Evolutionary conservation across 2,797 vertebrate genomes (phyloP).

Genomic region (Karalla daura): DNA sequence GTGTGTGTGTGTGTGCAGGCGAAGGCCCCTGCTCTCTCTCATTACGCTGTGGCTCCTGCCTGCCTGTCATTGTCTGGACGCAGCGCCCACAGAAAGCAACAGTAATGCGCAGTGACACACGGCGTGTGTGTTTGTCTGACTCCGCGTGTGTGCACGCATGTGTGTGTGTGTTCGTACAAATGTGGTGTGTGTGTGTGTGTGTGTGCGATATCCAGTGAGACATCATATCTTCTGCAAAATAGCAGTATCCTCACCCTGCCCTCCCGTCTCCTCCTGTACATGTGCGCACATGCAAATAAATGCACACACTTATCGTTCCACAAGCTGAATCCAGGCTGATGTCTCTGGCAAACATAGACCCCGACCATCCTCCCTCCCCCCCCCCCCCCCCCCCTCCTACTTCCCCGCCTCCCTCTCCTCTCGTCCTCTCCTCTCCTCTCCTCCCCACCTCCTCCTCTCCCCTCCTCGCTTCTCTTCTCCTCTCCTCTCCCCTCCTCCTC

Average conservation of each 20-base stretch:
- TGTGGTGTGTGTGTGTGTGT: slow-evolving; percentile 36
- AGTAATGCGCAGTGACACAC: slow-evolving; percentile 82
- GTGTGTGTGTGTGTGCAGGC: slow-evolving; percentile 48
- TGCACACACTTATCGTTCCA: slow-evolving; percentile 52
- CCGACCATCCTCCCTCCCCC: neutral
- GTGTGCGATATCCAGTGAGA: slow-evolving; percentile 83
- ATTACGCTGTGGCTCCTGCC: slow-evolving; percentile 89
- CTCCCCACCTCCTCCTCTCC: too few species aligned
- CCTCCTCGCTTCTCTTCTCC: too few species aligned
- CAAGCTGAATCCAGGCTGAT: slow-evolving; percentile 38
- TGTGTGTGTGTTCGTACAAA: slow-evolving; percentile 35
- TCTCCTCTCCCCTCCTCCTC: too few species aligned
- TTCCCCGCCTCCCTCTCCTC: slow-evolving; percentile 1
- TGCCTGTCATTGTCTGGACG: slow-evolving; percentile 86
- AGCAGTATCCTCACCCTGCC: slow-evolving; percentile 76
- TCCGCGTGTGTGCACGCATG: slow-evolving; percentile 52
- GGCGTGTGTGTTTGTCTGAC: slow-evolving; percentile 68
- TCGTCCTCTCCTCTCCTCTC: too few species aligned
- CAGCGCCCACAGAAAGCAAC: slow-evolving; percentile 83
- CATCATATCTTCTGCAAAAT: slow-evolving; percentile 82
- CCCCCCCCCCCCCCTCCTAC: neutral
- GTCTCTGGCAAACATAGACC: slow-evolving; percentile 35
- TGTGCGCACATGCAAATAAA: slow-evolving; percentile 61
- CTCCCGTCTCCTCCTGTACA: slow-evolving; percentile 53
- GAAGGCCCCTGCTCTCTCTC: slow-evolving; percentile 88